Base-by-base conservation (phyloP, 2,888 invertebrate species). In the Papilio protenor region DNA sequence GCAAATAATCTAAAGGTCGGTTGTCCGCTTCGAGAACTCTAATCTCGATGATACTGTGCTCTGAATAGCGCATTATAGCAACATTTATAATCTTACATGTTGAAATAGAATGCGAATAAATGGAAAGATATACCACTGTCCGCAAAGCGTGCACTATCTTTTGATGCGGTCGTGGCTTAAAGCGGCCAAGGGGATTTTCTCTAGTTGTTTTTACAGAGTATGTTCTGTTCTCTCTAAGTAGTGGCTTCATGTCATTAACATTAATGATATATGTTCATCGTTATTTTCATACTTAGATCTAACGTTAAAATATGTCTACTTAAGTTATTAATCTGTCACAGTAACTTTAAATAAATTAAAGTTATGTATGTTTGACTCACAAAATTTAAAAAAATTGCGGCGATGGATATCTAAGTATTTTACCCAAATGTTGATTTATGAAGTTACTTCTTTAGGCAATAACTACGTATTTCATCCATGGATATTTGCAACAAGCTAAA, bases 1-100 rank as follows among this genome's bases (percentile, higher is more conserved):
- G 77, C 77, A 77, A 75, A 75, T 77, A 77, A 77, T 77, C 75
- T 75, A 75, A 64, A 72, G 71, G 75, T 72, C 55, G 72, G 64
- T 75, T 78, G 66, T 78, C 72, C 75, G 78, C 75, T 78, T 75
- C 78, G 75, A 78, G 78, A 78, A 78, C 72, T 78, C 78, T 78
- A 75, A 78, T 78, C 78, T 72, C 78, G 78, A 78, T 72, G 59
- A 71, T 75, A 77, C 49, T 57, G 75, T 66, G 78, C 66, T 75
- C 71, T 78, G 72, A 78, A 78, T 75, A 55, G 59, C 75, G 59
- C 77, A 49, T 74, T 61, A 74, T 45, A 78, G 52, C 52, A 72
- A 72, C 66, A 64, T 75, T 72, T 66, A 75, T 70, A 72, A 64
- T 72, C 75, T 78, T 72, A 57, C 77, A 49, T 33, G 33, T 72